Base-by-base conservation (phyloP, 2,888 invertebrate genomes). In the Ditula angustiorana region DNA sequence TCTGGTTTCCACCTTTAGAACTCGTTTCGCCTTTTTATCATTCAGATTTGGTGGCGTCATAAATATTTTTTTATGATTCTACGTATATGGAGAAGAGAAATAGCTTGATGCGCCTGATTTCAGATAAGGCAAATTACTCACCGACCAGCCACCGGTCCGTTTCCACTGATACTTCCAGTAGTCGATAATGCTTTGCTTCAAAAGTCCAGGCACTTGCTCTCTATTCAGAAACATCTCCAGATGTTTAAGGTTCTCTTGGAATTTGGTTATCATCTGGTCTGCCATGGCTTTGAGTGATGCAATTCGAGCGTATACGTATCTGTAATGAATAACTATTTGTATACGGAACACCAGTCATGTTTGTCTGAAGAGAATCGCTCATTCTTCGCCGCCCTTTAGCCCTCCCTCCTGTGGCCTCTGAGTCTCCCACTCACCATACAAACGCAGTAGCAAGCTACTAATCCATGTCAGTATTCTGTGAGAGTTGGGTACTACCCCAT, bases 81-180 rank as follows among this genome's bases (percentile, higher is more conserved):
- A 21, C 52, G 30, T 52, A 52, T n/a, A 21, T 21, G 33, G 30
- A 19, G 11, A 52, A 30, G 26, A 41, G 41, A 16, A 50, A 50
- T 16, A 10, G 28, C 2, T 13, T 5, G 26, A 13, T 10, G 49
- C 13, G 35, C 13, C 13, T 53, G 21, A 23, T 33, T 19, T 30
- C 10, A 49, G 52, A 33, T 52, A 44, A 10, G 23, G 37, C 8
- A n/a, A 33, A 41, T 2, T 19, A 74, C 90, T 77, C 69, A 92
- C 92, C 79, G 92, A 92, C 90, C 92, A 91, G 37, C 92, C 93
- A 1, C 90, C 87, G 2, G 92, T 93, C 74, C 93, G 81, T 73
- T 92, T 92, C 93, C 93, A 93, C 67, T 92, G 92, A 74, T 92
- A 92, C 74, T 90, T 91, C 90, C 92, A 92, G 71, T 88, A 88